Base-by-base conservation (phyloP, 2,797 vertebrate species). In the Helicolenus hilgendorfi region DNA sequence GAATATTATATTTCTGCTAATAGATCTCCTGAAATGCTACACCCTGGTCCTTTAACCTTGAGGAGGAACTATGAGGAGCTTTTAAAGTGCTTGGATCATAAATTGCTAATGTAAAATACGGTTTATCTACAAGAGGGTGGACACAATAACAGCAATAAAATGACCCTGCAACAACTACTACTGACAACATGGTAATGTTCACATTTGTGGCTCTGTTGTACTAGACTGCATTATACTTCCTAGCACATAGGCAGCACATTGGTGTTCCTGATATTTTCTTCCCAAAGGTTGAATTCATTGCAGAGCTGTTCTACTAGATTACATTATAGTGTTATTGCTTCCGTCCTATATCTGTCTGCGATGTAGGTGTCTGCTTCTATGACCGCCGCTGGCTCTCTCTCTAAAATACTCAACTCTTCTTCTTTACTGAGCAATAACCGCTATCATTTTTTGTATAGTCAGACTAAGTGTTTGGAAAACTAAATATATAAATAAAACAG, bases 401-500 rank as follows among this genome's bases (percentile, higher is more conserved):
- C 64, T 60, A 15, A 91, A 77, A 86, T 70, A 82, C 73, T 86
- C 62, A 22, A 56, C 72, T 84, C 59, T 56, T 87, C 45, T 67
- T 79, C 68, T 53, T 78, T 31, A 67, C 63, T 29, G 67, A 83
- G 65, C 71, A 89, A 75, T 79, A 84, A 71, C 68, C 13, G 11
- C 56, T 41, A 20, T 75, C 4, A 24, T 58, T 7, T 65, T 81
- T 36, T 64, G 56, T 55, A 7, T 29, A 36, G 31, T 72, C 68
- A 33, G 41, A 15, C 22, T 11, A 36, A 27, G 41, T 49, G 36
- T 62, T 68, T 79, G 58, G 20, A 45, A 27, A 22, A 6, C 4
- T 14, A 55, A 71, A 77, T 29, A 18, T 68, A 62, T 56, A 24
- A 64, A 15, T 49, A 26, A 62, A 80, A 22, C 2, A 41, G 60